Evolutionary conservation across 2,113 vertebrate genomes (phyloP), one percentile per base, ranked within the genome.

Genomic region (Phodopus roborovskii): DNA sequence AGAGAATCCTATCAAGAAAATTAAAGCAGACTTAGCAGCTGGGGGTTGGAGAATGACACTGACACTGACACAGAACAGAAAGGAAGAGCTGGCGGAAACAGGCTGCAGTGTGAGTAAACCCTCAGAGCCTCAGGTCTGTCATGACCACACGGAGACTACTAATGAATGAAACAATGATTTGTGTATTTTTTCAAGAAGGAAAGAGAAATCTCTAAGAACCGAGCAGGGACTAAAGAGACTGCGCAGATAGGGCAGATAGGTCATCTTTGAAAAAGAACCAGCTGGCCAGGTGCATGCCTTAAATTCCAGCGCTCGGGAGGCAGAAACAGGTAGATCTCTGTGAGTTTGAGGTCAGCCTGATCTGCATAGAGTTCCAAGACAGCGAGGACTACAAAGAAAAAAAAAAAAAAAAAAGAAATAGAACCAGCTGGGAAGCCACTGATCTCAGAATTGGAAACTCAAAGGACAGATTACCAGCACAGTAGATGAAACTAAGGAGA

Each of bases 61-160:
- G 64, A 62, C 17, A 45, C 12, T 73, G 64, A 39, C 56, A 36
- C 58, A 64, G 58, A 42, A 28, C 1, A 17, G 75, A 83, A 48
- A 1, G 68, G 3, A n/a, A 13, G 79, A 56, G 16, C 11, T 13
- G 45, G 45, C 1, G 13, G 48, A 53, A 82, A 42, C n/a, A 0
- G 71, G 86, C 83, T 74, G 12, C 6, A 0, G 60, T 2, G 39
- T 42, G 75, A 26, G 53, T 1, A 64, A 66, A 58, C 1, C 82
- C 33, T 11, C 3, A 20, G 36, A 71, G n/a, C 4, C 28, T 91
- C 33, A n/a, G 71, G 17, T 79, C 20, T 48, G 74, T 79, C 56
- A 39, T 0, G 0, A 53, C 53, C 42, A 3, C 56, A 36, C 0
- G 0, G 17, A 33, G 45, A 60, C 71, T 17, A 36, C 20, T 45